phyloP scores from a whole-genome alignment of 1,140 invertebrate species.

The Cherax quadricarinatus region DNA sequence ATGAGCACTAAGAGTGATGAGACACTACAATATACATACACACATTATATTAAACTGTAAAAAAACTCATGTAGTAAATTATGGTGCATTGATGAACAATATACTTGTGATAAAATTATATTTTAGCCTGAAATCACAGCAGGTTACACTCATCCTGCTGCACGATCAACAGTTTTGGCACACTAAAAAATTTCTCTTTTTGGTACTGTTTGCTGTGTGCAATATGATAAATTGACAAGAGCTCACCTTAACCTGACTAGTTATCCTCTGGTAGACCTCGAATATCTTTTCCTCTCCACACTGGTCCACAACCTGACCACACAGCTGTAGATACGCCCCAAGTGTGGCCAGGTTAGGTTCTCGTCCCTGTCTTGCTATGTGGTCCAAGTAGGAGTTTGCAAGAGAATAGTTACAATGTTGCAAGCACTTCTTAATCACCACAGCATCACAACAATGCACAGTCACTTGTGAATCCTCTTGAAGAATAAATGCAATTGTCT shows the following conservation, averaged over 20 bases:
- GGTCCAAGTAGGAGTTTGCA: slow-evolving; percentile 26
- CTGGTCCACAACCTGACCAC: neutral
- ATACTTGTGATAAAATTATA: too few relatives aligned
- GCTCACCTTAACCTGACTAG: slow-evolving; percentile 24
- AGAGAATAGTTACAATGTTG: neutral
- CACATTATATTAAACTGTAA: too few relatives aligned
- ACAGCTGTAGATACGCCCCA: slow-evolving; percentile 22
- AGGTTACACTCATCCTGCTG: too few relatives aligned
- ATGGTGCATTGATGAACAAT: too few relatives aligned
- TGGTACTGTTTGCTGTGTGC: neutral
- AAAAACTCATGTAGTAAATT: too few relatives aligned
- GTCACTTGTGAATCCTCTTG: neutral
- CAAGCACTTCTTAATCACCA: slow-evolving; percentile 7
- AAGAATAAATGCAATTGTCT: neutral
- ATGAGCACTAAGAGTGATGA: too few relatives aligned
- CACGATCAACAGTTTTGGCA: too few relatives aligned
- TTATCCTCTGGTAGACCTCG: slow-evolving; percentile 8
- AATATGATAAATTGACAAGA: neutral
- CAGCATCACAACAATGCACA: slow-evolving; percentile 5
- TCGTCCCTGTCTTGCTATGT: neutral
- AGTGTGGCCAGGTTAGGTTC: slow-evolving; percentile 35
- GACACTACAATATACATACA: too few relatives aligned
- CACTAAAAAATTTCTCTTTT: neutral
- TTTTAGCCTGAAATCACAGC: too few relatives aligned
- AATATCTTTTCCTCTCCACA: slow-evolving; percentile 28